A percentile compares a stretch with the other conserved stretches of the same genome.
Conservation (phyloP, 2,888 invertebrate genomes). For the Himalopsyche japonica region DNA sequence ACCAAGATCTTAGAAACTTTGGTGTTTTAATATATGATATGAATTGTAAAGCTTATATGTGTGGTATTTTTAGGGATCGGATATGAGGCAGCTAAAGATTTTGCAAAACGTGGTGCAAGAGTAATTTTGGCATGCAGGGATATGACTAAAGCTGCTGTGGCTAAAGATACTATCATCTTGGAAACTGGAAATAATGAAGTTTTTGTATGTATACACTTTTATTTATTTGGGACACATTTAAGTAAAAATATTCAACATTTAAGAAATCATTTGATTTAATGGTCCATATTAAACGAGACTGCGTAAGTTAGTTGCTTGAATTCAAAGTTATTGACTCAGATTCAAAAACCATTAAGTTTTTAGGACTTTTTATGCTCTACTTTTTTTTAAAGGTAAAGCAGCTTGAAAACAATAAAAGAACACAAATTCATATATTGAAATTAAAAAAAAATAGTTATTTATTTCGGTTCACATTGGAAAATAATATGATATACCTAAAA, state of each 20-base stretch:
- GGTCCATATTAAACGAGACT: background rate
- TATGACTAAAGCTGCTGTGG: conserved; percentile 32
- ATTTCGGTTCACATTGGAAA: too few relatives aligned
- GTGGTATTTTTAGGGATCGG: conserved; percentile 30
- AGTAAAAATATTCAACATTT: background rate
- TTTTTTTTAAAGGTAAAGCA: too few relatives aligned
- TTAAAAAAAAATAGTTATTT: too few relatives aligned
- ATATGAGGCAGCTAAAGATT: conserved; percentile 40
- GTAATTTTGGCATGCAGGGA: conserved; percentile 40
- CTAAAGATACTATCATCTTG: conserved; percentile 27
- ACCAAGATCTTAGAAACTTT: background rate
- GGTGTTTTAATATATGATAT: background rate
- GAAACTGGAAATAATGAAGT: conserved; percentile 36
- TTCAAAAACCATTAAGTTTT: too few relatives aligned
- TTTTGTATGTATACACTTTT: conserved; percentile 9
- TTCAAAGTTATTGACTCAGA: too few relatives aligned
- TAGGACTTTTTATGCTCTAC: too few relatives aligned
- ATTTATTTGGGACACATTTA: background rate
- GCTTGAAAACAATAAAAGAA: too few relatives aligned
- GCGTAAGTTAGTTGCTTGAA: background rate
- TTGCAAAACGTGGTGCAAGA: conserved; percentile 39
- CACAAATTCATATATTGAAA: too few relatives aligned
- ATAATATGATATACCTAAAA: too few relatives aligned
- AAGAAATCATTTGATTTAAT: background rate
- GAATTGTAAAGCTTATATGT: too few relatives aligned